Percentiles rank a stretch among this genome's conserved stretches.
These are phyloP conservation scores for Chelonus formosanus DNA, from an alignment of 2,888 invertebrate species.

Conservation along the genomic window DNA sequence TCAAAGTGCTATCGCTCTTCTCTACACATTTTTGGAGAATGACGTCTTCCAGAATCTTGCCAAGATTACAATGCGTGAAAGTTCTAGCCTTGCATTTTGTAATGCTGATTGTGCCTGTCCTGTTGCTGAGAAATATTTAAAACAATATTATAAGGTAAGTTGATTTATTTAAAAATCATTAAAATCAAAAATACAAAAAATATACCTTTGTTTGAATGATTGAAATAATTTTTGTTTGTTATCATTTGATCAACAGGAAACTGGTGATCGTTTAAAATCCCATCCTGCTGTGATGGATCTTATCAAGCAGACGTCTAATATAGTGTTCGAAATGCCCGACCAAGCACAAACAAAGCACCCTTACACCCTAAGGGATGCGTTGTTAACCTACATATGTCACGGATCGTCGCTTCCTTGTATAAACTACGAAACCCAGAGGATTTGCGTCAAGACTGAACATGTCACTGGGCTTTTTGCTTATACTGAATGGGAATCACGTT, in stretches of 20 bases:
- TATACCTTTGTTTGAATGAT: too few species aligned
- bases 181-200: too few species aligned
- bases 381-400: constrained; percentile 87
- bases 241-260: constrained; percentile 63
- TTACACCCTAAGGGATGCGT: constrained; percentile 79
- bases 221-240: constrained; percentile 45
- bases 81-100: constrained; percentile 85
- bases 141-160: constrained; percentile 63
- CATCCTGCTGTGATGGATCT: constrained; percentile 79
- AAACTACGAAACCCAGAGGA: constrained; percentile 61
- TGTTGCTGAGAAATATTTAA: constrained; percentile 71
- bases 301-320: constrained; percentile 73
- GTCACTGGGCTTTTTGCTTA: constrained; percentile 83
- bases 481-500: constrained; percentile 80
- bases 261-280: constrained; percentile 73
- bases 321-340: constrained; percentile 74
- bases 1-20: constrained; percentile 85
- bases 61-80: constrained; percentile 76
- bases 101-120: constrained; percentile 86
- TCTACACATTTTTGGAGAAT: constrained; percentile 76
- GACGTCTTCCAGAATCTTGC: constrained; percentile 69
- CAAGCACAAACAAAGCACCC: constrained; percentile 73
- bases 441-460: constrained; percentile 76
- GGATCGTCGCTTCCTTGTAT: constrained; percentile 81
- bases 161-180: neutral